These are phyloP conservation scores for Sminthopsis crassicaudata DNA, from an alignment of 2,113 vertebrate genomes.

Conservation along the genomic window DNA sequence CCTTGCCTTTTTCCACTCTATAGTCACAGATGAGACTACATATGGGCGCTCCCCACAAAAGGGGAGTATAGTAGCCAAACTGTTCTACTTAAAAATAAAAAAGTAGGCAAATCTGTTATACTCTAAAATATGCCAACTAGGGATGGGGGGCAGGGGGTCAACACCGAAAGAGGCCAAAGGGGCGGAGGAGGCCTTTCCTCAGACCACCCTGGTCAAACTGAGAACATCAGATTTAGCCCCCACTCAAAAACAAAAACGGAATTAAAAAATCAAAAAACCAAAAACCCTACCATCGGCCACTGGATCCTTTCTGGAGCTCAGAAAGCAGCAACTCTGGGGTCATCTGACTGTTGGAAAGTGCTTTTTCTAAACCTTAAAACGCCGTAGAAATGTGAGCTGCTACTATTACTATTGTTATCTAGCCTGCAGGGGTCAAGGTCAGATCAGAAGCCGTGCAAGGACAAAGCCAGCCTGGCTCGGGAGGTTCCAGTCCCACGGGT, in stretches of 20 bases:
- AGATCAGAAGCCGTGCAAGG: constrained; percentile 19
- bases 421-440: not conserved
- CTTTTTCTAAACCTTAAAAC: not conserved
- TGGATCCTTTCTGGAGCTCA: not conserved
- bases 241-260: not conserved
- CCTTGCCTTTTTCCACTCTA: not conserved
- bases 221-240: not conserved
- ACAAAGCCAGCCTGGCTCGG: constrained; percentile 4
- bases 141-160: not conserved
- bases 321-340: not conserved
- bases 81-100: not conserved
- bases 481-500: not conserved
- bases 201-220: not conserved
- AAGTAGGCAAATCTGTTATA: not conserved
- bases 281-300: not conserved
- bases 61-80: not conserved
- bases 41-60: not conserved
- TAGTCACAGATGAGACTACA: not conserved
- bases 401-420: not conserved
- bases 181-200: not conserved
- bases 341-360: not conserved
- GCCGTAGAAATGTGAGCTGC: not conserved
- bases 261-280: not conserved
- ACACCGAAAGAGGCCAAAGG: not conserved
- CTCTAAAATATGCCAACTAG: not conserved